Base-by-base conservation (phyloP, 1,140 invertebrate genomes). In the Drosophila kepulauana region DNA sequence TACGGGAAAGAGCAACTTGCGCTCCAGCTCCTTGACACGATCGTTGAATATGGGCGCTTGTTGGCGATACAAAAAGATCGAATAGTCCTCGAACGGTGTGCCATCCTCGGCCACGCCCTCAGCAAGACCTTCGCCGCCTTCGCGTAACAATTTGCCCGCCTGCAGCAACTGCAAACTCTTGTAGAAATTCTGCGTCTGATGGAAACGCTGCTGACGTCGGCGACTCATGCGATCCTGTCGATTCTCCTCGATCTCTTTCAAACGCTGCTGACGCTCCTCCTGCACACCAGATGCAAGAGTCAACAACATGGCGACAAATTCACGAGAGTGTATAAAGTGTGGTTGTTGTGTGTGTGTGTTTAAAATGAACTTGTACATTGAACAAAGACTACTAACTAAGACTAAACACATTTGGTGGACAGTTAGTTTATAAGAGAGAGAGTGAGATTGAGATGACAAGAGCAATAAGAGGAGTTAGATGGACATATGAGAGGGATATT, bases 101-200 rank as follows among this genome's bases (percentile, higher is more conserved):
- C 92, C 91, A 63, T 92, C 80, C 59, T 87, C 84, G 28, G 84
- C 84, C 49, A 88, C 66, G 8, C 82, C 82, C 43, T 81, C 80
- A 8, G 48, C 56, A 41, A 92, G 91, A 73, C 93, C 94, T 45
- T 94, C 94, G 56, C 93, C 92, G 75, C 93, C 94, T 46, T 94
- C 94, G 10, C 91, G 62, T 33, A 93, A 54, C 15, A 91, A 72
- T 45, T 81, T 92, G 82, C 96, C 96, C 11, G 94, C 94, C 92
- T 96, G 95, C 71, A 97, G 93, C 94, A 97, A 96, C 89, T 95
- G 95, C 94, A 97, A 95, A 92, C 96, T 96, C 93, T 96, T 96
- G 84, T 96, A 94, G 92, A 96, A 96, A 67, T 96, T 95, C 81
- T 96, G 95, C 2, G 94, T 96, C 71, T 95, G 94, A 80, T 95